Evolutionary conservation across 2,888 invertebrate species (phyloP), one percentile per base, ranked within the genome.

Genomic region (Caenorhabditis drosophilae): DNA sequence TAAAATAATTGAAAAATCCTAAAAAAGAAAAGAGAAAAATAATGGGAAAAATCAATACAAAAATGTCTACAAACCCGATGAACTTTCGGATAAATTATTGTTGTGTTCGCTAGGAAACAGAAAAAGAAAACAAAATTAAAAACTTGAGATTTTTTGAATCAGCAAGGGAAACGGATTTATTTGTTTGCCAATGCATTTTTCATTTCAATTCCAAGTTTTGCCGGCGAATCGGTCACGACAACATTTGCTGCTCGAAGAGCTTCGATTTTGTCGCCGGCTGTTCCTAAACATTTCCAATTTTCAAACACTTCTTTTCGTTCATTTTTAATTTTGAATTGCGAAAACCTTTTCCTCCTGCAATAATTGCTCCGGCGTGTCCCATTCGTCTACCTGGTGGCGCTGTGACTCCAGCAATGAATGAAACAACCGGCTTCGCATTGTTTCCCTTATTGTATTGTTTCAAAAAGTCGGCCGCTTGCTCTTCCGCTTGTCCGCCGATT

Each of bases 401-500:
- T 11, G 97, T 96, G 67, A 97, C 85, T 62, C 98, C 98, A 79
- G 98, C 98, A 85, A 98, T 97, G 86, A 98, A 98, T 15, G 97
- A 93, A 2, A 97, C 96, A 34, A 98, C 96, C 42, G 98, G 97
- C 85, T 98, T 98, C 36, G 92, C 91, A 84, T 92, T 53, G 2
- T 53, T 41, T 11, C 68, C 68, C 40, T 83, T 75, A 76, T 88
- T 88, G 73, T 87, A 81, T 67, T 86, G 76, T 67, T 80, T 85
- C 38, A 88, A 89, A 86, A 91, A 99, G 69, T 95, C 94, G 0
- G 98, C 91, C 25, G 98, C 98, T 76, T 90, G 88, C 86, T 98
- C 98, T 85, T 98, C 98, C 22, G 96, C 97, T 63, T 91, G 90
- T 51, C 98, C 98, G 81, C 98, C 98, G 84, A 99, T 98, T 87